These are phyloP conservation scores for Noctuana brunneofusca DNA, from an alignment of 2,888 invertebrate species.

Conservation along the genomic window DNA sequence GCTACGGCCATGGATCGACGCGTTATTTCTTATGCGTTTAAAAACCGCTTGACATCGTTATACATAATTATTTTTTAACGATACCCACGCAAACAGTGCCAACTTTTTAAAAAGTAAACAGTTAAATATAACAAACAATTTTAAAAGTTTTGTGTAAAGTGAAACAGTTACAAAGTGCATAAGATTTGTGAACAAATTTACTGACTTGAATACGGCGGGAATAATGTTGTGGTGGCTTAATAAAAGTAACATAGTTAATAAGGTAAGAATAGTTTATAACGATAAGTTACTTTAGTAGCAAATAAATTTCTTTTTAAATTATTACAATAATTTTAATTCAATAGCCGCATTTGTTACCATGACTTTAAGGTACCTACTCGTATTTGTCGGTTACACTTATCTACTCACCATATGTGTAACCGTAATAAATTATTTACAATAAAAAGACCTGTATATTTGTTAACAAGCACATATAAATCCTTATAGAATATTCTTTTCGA, in stretches of 20 bases:
- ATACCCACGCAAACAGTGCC: conserved; percentile 39
- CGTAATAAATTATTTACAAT: background rate
- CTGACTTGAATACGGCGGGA: conserved; percentile 63
- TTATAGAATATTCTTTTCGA: conserved; percentile 17
- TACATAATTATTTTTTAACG: conserved; percentile 51
- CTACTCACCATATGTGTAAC: background rate
- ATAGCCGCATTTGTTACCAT: no score
- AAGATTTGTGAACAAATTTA: conserved; percentile 60
- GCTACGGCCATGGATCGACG: conserved; percentile 52
- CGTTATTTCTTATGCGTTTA: conserved; percentile 39
- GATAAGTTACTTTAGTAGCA: background rate
- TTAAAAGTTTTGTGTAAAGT: conserved; percentile 47
- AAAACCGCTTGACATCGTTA: conserved; percentile 64
- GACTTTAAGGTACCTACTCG: no score
- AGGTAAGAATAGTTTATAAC: conserved; percentile 53
- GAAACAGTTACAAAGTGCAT: conserved; percentile 58
- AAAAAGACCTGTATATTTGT: conserved; percentile 25
- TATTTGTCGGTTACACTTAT: no score
- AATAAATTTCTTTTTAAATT: background rate
- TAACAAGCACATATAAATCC: conserved; percentile 35
- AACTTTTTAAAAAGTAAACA: conserved; percentile 34
- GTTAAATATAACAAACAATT: background rate
- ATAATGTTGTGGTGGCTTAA: conserved; percentile 62
- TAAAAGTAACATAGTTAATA: conserved; percentile 61
- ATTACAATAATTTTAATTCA: background rate